A percentile compares a stretch with the other conserved stretches of the same genome.
Evolutionary conservation across 2,888 invertebrate species (phyloP).

Genomic region (Hypselothyrea guttata): DNA sequence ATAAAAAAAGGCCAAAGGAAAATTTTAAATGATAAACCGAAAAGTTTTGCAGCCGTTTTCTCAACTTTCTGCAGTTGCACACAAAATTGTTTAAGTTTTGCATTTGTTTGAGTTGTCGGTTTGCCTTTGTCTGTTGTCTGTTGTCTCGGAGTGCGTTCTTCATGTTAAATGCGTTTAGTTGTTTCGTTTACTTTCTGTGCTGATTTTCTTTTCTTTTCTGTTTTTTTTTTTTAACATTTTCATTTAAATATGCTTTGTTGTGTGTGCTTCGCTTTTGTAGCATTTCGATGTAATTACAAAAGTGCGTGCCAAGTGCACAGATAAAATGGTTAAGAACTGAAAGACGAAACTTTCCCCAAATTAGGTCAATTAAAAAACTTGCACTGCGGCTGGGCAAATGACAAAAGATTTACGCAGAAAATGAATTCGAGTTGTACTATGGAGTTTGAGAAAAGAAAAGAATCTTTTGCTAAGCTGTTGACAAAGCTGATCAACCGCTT

Average conservation of each 20-base stretch:
- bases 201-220: background rate
- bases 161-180: slow-evolving; percentile 39
- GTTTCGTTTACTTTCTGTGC: too few relatives aligned
- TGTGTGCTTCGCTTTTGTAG: background rate
- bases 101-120: slow-evolving; percentile 64
- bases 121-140: too few relatives aligned
- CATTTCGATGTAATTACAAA: slow-evolving; percentile 31
- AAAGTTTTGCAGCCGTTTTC: slow-evolving; percentile 51
- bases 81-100: slow-evolving; percentile 65
- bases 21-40: slow-evolving; percentile 48
- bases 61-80: slow-evolving; percentile 57
- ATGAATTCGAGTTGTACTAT: too few relatives aligned
- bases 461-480: too few relatives aligned
- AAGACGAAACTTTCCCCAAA: slow-evolving; percentile 14
- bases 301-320: slow-evolving; percentile 47
- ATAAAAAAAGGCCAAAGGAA: slow-evolving; percentile 4
- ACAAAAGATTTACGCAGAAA: background rate
- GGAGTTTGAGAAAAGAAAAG: too few relatives aligned
- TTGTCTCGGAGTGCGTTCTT: slow-evolving; percentile 49
- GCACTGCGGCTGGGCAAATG: slow-evolving; percentile 18
- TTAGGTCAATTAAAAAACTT: slow-evolving; percentile 44
- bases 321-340: slow-evolving; percentile 36
- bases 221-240: background rate
- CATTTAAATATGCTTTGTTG: background rate
- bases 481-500: too few relatives aligned